Base-by-base conservation (phyloP, 2,888 invertebrate genomes). In the Acleris literana region DNA sequence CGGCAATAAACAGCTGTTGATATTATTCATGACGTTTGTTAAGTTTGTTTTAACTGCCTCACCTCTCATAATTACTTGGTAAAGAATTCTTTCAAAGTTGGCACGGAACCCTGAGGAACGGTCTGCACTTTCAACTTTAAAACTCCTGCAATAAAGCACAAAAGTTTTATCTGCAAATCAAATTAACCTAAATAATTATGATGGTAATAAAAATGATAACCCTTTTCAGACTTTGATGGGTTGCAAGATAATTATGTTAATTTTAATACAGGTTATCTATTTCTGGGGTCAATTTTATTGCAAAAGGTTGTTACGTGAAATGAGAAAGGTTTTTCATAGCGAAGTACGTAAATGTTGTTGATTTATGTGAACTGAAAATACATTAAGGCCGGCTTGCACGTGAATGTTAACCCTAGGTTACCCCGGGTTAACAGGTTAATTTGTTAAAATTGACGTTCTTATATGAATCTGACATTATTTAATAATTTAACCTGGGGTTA, bases 21-120 rank as follows among this genome's bases (percentile, higher is more conserved):
- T 87, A 86, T 88, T 87, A 89, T 90, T 88, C 87, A 89, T 86
- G 83, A 84, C 82, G 81, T 81, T 84, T 85, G 83, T 85, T 83
- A 83, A 87, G 84, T 88, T 90, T 87, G 85, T 85, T 87, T 84
- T 86, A 85, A 86, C 82, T 82, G 81, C 79, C 76, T 73, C 75
- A 83, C 85, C 84, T 85, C 83, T 87, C 81, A 84, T 84, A 86
- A 84, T 84, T 86, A 85, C 80, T 79, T 83, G 81, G 81, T 80
- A 79, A 83, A 82, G 80, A 81, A 82, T 83, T 84, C 76, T 83
- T 81, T 81, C 73, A 78, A 77, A 77, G 74, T 76, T 69, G 49
- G 68, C 61, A 58, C 62, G 71, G 70, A 70, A 74, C 72, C 71
- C 70, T 76, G 73, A 77, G 68, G 71, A 72, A 78, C 75, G 67